Conservation (phyloP, 2,113 vertebrate genomes). For the Emydocephalus ijimae region DNA sequence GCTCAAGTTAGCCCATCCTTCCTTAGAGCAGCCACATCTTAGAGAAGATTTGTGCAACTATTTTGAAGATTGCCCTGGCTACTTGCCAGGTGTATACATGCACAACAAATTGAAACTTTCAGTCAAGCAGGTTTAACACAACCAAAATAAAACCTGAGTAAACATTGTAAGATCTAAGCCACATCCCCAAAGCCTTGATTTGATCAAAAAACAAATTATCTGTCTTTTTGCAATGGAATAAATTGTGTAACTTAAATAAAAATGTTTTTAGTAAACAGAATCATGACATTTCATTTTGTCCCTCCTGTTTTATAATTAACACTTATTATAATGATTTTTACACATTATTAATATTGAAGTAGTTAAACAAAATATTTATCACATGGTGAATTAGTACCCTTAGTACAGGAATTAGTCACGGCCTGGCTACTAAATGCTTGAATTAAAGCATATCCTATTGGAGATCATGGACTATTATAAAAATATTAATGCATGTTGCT, state of each 20-base stretch:
- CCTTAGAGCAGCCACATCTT: neutral
- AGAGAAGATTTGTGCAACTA: neutral
- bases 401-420: neutral
- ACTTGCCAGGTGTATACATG: neutral
- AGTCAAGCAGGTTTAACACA: neutral
- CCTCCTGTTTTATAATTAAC: slow-evolving; percentile 3
- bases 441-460: neutral
- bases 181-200: neutral
- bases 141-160: neutral
- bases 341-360: neutral
- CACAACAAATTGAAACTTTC: neutral
- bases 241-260: neutral
- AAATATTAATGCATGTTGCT: slow-evolving; percentile 13
- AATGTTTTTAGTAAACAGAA: neutral
- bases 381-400: slow-evolving; percentile 14
- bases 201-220: neutral
- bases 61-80: neutral
- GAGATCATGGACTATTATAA: neutral
- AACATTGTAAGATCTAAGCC: neutral
- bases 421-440: slow-evolving; percentile 15
- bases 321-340: neutral
- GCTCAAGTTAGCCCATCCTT: neutral
- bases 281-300: neutral
- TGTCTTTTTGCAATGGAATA: neutral
- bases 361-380: slow-evolving; percentile 18